Percentiles rank a stretch among this genome's conserved stretches.
Conservation (phyloP, 1,140 invertebrate genomes). For the Ips nitidus region DNA sequence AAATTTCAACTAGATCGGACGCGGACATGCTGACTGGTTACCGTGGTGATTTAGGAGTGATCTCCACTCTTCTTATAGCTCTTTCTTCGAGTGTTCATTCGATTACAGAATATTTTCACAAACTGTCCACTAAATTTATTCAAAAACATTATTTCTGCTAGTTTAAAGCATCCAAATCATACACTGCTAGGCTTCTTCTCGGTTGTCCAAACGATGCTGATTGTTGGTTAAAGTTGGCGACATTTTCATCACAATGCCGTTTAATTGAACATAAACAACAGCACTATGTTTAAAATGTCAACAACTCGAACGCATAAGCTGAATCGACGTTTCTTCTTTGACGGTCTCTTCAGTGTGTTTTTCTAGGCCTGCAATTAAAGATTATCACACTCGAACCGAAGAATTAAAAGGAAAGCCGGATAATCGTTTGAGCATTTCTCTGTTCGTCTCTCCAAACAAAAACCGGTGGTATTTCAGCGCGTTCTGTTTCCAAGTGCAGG, state of each 20-base stretch:
- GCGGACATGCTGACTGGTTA: background rate
- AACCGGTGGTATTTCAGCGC: conserved; percentile 11
- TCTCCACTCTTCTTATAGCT: too few relatives aligned
- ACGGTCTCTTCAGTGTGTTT: background rate
- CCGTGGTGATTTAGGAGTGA: too few relatives aligned
- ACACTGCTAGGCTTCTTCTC: too few relatives aligned
- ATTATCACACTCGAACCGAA: background rate
- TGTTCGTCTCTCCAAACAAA: background rate
- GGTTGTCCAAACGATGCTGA: background rate
- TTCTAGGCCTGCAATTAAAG: too few relatives aligned
- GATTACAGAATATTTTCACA: too few relatives aligned
- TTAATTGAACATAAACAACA: conserved; percentile 49
- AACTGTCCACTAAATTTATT: too few relatives aligned
- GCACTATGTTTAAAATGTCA: conserved; percentile 55
- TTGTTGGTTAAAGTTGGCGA: conserved; percentile 49
- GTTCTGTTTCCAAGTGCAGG: conserved; percentile 10
- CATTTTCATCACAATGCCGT: conserved; percentile 53
- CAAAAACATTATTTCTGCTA: too few relatives aligned
- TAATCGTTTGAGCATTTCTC: background rate
- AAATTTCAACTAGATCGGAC: conserved; percentile 11
- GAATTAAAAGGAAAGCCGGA: background rate
- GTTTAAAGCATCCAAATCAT: too few relatives aligned
- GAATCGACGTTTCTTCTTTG: background rate
- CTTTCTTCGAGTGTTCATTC: too few relatives aligned
- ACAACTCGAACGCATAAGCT: conserved; percentile 46